Conservation (phyloP, 2,888 invertebrate genomes). For the Dioctria linearis region DNA sequence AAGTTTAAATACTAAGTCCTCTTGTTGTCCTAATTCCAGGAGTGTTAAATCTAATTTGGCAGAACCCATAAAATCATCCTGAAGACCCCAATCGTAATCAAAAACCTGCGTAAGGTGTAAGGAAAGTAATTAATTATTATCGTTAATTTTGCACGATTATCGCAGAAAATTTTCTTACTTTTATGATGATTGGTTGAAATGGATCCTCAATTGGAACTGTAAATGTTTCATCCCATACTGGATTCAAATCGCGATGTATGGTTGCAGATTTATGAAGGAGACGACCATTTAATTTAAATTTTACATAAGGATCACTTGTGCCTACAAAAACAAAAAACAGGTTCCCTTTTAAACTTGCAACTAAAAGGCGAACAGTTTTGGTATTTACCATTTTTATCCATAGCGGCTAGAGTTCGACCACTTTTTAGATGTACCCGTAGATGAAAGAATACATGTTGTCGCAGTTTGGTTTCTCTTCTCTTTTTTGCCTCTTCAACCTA, state of each 20-base stretch:
- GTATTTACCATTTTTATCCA: constrained; percentile 93
- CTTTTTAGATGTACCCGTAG: constrained; percentile 89
- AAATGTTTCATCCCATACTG: constrained; percentile 98
- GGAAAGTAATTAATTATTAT: not conserved
- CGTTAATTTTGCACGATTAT: not conserved
- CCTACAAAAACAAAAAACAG: constrained; percentile 75
- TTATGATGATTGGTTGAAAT: constrained; percentile 86
- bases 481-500: constrained; percentile 81
- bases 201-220: constrained; percentile 93
- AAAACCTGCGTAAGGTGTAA: constrained; percentile 77
- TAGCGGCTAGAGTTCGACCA: constrained; percentile 90
- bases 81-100: constrained; percentile 97
- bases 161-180: constrained; percentile 74
- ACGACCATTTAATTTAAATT: constrained; percentile 91
- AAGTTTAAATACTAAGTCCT: constrained; percentile 85
- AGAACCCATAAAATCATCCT: constrained; percentile 98
- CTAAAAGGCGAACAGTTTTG: not conserved
- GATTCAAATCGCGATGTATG: constrained; percentile 94
- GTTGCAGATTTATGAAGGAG: constrained; percentile 95
- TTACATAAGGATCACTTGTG: constrained; percentile 97
- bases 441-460: constrained; percentile 93
- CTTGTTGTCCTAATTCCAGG: constrained; percentile 82
- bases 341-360: constrained; percentile 45
- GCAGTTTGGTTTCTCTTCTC: constrained; percentile 80
- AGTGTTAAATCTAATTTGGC: constrained; percentile 87